Evolutionary conservation across 2,113 vertebrate species (phyloP).

Genomic region (Athene cunicularia): DNA sequence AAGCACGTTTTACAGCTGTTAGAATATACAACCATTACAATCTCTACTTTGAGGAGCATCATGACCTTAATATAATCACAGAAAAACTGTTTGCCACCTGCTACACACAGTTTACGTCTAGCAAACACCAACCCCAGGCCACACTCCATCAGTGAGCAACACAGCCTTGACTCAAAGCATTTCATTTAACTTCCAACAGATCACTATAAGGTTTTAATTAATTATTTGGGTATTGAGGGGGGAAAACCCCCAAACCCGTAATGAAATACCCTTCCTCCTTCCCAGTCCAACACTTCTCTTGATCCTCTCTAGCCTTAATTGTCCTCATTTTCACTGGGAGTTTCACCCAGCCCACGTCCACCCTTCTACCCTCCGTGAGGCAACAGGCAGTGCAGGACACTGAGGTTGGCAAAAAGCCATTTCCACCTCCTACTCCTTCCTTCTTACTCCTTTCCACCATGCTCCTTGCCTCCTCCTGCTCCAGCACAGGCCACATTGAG

Average conservation of each 20-base stretch:
- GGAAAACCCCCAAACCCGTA: background rate
- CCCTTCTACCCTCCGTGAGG: background rate
- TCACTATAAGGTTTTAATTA: background rate
- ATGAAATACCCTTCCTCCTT: background rate
- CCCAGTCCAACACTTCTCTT: background rate
- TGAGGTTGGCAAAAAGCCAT: accelerated
- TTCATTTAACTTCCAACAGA: background rate
- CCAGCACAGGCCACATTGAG: background rate
- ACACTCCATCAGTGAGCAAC: no score
- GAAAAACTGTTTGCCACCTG: background rate
- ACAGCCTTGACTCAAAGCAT: no score
- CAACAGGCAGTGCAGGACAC: accelerated
- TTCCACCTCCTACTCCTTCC: background rate
- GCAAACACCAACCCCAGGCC: background rate
- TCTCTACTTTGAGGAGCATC: background rate
- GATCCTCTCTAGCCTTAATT: background rate
- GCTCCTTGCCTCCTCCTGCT: background rate
- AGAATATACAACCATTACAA: background rate
- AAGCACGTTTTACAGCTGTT: background rate
- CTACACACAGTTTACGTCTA: background rate
- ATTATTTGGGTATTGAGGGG: background rate
- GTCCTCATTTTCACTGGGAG: background rate
- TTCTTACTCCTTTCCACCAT: background rate
- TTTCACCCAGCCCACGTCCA: accelerated
- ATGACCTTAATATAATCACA: background rate